Base-by-base conservation (phyloP, 2,797 vertebrate species). In the Aldrovandia affinis region DNA sequence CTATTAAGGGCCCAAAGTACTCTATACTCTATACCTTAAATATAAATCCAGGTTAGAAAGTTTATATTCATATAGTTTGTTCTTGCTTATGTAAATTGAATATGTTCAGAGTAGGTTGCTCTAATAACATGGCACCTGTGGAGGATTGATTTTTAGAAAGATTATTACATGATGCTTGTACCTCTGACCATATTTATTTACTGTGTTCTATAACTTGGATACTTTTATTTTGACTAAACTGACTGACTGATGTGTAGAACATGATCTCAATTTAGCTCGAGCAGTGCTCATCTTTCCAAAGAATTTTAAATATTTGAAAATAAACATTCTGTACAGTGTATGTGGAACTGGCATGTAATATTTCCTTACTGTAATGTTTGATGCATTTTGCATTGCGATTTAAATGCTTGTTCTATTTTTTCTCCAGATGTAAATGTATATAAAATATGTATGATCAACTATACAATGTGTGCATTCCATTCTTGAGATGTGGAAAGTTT, bases 321-420 rank as follows among this genome's bases (percentile, higher is more conserved):
- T 77, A 14, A 73, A 77, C 42, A 73, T 42, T 47, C 39, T 77
- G 8, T 47, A 44, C n/a, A 18, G 73, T 77, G 73, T 70, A 30
- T 77, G 39, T 77, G 42, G 73, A 44, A 77, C 22, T 47, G 73
- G 33, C 42, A 39, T 77, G 73, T 77, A 7, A 44, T 42, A 73
- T 70, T 70, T 70, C 68, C 68, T 70, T 42, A 70, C 36, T 70
- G 68, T 70, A 70, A 70, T 44, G 39, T 77, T n/a, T 77, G 39
- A 44, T 77, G 22, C 36, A 73, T 65, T 65, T 39, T 73, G 33
- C 33, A 73, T 77, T 75, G 65, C 30, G 39, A 18, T 12, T 44
- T 77, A 77, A 65, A 70, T 70, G 33, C 15, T 36, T 39, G 33
- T 39, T 47, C 42, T 44, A 77, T 77, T 44, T 73, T 73, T 77